These are phyloP conservation scores for Eptatretus atami DNA, from an alignment of 2,797 vertebrate genomes.

Conservation along the genomic window DNA sequence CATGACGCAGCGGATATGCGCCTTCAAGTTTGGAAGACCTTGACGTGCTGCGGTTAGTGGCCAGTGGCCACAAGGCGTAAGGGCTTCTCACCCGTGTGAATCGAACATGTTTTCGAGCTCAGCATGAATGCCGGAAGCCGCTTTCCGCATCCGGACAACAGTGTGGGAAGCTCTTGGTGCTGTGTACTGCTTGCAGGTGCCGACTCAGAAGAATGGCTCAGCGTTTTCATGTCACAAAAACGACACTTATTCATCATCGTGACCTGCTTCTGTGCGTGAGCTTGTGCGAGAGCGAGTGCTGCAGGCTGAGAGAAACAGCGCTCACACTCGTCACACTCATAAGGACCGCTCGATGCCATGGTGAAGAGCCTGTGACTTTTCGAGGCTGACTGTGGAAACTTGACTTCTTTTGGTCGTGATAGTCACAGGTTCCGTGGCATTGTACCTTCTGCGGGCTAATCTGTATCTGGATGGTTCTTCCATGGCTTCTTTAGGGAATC, in stretches of 20 bases:
- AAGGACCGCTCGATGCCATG: constrained; percentile 30
- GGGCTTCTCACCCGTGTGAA: constrained; percentile 40
- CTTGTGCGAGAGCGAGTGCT: not conserved
- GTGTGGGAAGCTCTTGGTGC: constrained; percentile 94
- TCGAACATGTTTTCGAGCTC: constrained; percentile 96
- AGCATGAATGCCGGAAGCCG: constrained; percentile 81
- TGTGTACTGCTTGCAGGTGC: constrained; percentile 84
- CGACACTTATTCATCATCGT: constrained; percentile 86
- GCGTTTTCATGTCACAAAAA: constrained; percentile 86
- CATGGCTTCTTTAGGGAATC: constrained; percentile 82
- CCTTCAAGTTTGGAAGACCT: constrained; percentile 93
- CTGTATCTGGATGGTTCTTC: constrained; percentile 85
- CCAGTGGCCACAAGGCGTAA: constrained; percentile 78
- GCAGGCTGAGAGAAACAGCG: constrained; percentile 37
- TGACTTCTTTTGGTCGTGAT: constrained; percentile 91
- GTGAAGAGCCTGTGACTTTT: constrained; percentile 64
- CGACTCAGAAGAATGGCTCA: constrained; percentile 68
- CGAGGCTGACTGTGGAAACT: constrained; percentile 92
- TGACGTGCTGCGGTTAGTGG: constrained; percentile 71
- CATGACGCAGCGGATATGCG: constrained; percentile 85
- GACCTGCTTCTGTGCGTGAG: constrained; percentile 19
- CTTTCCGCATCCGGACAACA: constrained; percentile 95
- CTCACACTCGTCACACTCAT: constrained; percentile 65
- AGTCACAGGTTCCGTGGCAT: constrained; percentile 92
- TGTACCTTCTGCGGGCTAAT: constrained; percentile 76